Base-by-base conservation (phyloP, 2,888 invertebrate species). In the Drosophila mulleri region DNA sequence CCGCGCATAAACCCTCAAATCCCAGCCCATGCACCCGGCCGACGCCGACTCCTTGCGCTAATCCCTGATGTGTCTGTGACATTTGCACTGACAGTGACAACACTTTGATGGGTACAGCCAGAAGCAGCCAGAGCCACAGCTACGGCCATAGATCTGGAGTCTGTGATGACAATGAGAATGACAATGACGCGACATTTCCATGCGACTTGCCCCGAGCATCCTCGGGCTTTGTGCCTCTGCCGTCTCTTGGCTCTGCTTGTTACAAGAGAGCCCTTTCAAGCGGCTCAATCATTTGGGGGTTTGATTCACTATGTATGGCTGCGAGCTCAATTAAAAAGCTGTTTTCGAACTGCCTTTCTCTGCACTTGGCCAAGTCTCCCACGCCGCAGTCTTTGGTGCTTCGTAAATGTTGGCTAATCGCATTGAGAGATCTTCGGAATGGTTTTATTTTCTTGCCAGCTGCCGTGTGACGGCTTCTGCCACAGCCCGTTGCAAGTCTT, bases 61-160 rank as follows among this genome's bases (percentile, higher is more conserved):
- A 92, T 92, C 92, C 92, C 91, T 91, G 92, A 91, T 88, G 89
- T 92, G 92, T 92, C 91, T 91, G 78, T 91, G 92, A 87, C 90
- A 91, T 90, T 90, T 81, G 89, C 91, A 90, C 90, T 91, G 92
- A 91, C 91, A 92, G 91, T 92, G 92, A 92, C 92, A 92, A 91
- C 90, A 91, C 92, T 92, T 92, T 92, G 92, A 92, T 92, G 92
- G 88, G 85, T 50, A 72, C 82, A 69, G 60, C 71, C 57, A 57
- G 54, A 37, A 54, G 60, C 39, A 41, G 44, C 57, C 7, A 18
- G 23, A 20, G 50, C 18, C 6, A 9, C 44, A 14, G 18, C 32
- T 50, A 8, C 35, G n/a, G n/a, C 32, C 53, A 45, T 66, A 58
- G 48, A 54, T 26, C 63, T 56, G 37, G 41, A 18, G n/a, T 23